These are phyloP conservation scores for Epinotia demarniana DNA, from an alignment of 2,888 invertebrate genomes.

Conservation along the genomic window DNA sequence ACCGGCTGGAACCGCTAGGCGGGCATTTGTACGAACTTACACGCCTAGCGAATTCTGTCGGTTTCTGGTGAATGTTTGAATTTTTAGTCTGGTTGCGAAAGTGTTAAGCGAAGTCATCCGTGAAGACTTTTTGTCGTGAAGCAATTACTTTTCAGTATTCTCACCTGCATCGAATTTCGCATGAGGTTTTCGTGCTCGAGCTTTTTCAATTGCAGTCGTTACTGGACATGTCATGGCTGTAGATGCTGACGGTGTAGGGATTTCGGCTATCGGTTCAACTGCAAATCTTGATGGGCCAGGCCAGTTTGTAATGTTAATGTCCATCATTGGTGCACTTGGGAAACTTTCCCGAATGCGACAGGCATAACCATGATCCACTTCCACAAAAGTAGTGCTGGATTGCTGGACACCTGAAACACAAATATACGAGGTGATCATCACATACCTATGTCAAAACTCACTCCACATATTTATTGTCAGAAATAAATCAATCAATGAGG, in stretches of 20 bases:
- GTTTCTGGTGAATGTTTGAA: too few species aligned
- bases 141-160: background rate
- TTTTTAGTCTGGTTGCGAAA: too few species aligned
- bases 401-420: background rate
- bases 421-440: too few species aligned
- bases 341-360: background rate
- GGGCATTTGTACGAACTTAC: too few species aligned
- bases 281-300: background rate
- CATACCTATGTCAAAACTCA: too few species aligned
- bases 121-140: background rate
- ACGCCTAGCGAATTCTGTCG: too few species aligned
- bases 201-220: background rate
- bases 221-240: background rate
- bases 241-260: slow-evolving; percentile 3
- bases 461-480: too few species aligned
- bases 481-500: too few species aligned
- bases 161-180: slow-evolving; percentile 9
- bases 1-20: too few species aligned
- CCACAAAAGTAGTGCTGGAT: background rate
- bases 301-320: slow-evolving; percentile 2
- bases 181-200: background rate
- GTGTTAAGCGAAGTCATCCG: background rate
- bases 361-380: background rate
- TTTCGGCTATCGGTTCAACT: background rate
- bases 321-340: background rate